Evolutionary conservation across 2,113 vertebrate genomes (phyloP), one percentile per base, ranked within the genome.

Genomic region (Atlantisia rogersi): DNA sequence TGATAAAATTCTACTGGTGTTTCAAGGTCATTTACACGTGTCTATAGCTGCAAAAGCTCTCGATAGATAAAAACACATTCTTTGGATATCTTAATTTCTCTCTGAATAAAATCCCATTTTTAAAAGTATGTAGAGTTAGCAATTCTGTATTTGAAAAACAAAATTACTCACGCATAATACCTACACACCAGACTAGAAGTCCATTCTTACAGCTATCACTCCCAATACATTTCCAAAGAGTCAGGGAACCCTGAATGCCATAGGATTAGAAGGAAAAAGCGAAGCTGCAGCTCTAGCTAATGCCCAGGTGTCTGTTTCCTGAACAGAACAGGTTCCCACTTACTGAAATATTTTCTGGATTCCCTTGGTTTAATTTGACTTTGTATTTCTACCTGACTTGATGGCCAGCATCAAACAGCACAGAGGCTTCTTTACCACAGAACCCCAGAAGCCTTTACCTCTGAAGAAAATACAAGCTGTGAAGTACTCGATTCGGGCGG

Each of bases 301-400:
- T 9, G 29, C 1, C 1, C 1, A 2, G 1, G 8, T 39, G 28
- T 19, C 42, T 2, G 0, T 20, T 32, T 67, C 32, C 22, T 37
- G 14, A 70, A 46, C 1, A 2, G 16, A 79, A 26, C 21, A 39
- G 3, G 7, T 15, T n/a, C 12, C 10, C 18, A 35, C 4, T 68
- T 2, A 35, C 5, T 2, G 6, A 7, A 46, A 3, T 19, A 59
- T 28, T 5, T 62, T 48, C 12, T 2, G 3, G 4, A 25, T 3
- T 62, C 18, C 12, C 5, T 25, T 20, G 1, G 1, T 22, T 77
- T 55, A 52, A 44, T 22, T 62, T 62, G 77, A 65, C 53, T 22
- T 48, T 48, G 48, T 48, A 48, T 48, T 48, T 48, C 11, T 48
- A 48, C 48, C 21, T 48, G 20, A 48, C 48, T 48, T 48, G 68